phyloP scores from a whole-genome alignment of 1,140 invertebrate genomes.

The Plutomurus gul region DNA sequence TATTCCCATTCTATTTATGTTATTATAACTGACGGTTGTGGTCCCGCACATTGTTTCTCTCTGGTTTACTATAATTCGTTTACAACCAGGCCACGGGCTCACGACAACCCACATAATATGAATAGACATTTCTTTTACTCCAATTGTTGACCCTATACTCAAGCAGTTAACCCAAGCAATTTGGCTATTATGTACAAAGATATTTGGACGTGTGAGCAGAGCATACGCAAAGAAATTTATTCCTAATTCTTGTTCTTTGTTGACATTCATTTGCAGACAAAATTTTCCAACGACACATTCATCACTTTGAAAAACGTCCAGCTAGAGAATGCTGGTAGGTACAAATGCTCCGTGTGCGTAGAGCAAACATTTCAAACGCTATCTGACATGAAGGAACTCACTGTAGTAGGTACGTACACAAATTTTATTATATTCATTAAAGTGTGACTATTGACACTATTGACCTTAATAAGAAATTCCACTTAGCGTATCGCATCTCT shows the following conservation, averaged over 20 bases:
- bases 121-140: no score
- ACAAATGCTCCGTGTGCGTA: slow-evolving; percentile 47
- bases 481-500: no score
- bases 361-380: slow-evolving; percentile 51
- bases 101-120: no score
- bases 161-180: no score
- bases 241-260: no score
- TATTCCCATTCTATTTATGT: neutral
- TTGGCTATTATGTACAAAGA: no score
- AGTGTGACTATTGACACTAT: no score
- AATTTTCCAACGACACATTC: slow-evolving; percentile 39
- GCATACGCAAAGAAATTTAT: no score
- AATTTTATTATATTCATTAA: neutral
- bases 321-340: slow-evolving; percentile 42
- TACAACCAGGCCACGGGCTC: no score
- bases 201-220: no score
- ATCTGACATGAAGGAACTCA: slow-evolving; percentile 44
- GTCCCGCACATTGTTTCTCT: neutral
- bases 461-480: neutral
- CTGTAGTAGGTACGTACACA: slow-evolving; percentile 43
- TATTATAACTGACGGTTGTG: slow-evolving; percentile 12
- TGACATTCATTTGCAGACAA: slow-evolving; percentile 26
- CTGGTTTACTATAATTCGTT: neutral
- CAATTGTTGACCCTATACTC: no score
- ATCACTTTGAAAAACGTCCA: slow-evolving; percentile 44